A percentile compares a stretch with the other conserved stretches of the same genome.
These are phyloP conservation scores for Apis florea DNA, from an alignment of 1,140 invertebrate species.

Conservation along the genomic window DNA sequence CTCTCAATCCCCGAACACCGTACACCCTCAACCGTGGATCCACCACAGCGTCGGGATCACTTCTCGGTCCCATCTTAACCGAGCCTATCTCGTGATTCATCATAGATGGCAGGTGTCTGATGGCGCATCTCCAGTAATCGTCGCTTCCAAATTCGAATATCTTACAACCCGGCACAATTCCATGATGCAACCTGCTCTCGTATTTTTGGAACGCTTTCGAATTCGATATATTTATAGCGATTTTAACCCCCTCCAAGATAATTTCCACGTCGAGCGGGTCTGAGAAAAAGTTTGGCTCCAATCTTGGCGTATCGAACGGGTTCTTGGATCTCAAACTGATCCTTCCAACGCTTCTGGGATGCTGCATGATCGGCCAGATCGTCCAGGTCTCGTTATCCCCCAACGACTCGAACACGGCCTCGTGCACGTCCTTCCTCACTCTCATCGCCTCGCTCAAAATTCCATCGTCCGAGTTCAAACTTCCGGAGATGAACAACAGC, in stretches of 20 bases:
- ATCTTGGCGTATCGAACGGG: constrained; percentile 86
- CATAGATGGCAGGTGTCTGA: constrained; percentile 82
- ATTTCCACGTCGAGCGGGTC: constrained; percentile 85
- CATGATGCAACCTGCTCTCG: constrained; percentile 81
- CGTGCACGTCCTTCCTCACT: constrained; percentile 82
- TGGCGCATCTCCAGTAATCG: constrained; percentile 88
- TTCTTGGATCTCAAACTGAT: constrained; percentile 85
- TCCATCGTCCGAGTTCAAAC: constrained; percentile 84
- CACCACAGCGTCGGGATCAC: constrained; percentile 87
- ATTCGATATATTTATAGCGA: constrained; percentile 82
- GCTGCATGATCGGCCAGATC: constrained; percentile 86
- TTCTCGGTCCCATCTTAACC: constrained; percentile 87
- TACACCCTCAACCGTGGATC: constrained; percentile 86
- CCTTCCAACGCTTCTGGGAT: constrained; percentile 87
- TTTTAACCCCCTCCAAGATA: constrained; percentile 85
- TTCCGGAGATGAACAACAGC: constrained; percentile 79
- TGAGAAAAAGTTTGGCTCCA: constrained; percentile 88
- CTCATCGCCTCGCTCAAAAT: constrained; percentile 81
- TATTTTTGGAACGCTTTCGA: constrained; percentile 84
- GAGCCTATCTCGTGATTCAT: constrained; percentile 88
- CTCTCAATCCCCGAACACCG: constrained; percentile 85
- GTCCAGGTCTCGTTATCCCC: constrained; percentile 84
- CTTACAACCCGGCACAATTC: constrained; percentile 83
- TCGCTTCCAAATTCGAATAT: constrained; percentile 81
- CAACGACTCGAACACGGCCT: constrained; percentile 81